Evolutionary conservation across 2,888 invertebrate genomes (phyloP).

Genomic region (Pseudococcus viburni): DNA sequence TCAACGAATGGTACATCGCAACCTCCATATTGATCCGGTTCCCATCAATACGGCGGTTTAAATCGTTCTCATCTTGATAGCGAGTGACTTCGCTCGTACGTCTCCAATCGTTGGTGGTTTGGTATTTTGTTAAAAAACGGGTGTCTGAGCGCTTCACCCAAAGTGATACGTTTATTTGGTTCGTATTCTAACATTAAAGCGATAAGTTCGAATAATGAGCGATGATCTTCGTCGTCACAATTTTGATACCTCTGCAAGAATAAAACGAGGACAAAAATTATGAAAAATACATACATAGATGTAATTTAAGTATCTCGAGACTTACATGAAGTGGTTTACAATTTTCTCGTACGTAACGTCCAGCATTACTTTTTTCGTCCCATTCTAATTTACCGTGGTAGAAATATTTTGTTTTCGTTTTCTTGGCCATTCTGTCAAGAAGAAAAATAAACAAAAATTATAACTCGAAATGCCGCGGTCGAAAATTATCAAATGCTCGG

Average conservation of each 20-base stretch:
- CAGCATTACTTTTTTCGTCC: slow-evolving; percentile 97
- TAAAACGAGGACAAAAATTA: neutral
- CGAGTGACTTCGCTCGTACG: slow-evolving; percentile 79
- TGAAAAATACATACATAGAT: slow-evolving; percentile 36
- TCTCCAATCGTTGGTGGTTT: slow-evolving; percentile 79
- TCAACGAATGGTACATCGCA: slow-evolving; percentile 35
- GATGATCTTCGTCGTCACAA: slow-evolving; percentile 90
- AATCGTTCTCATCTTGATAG: slow-evolving; percentile 77
- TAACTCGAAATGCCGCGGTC: neutral
- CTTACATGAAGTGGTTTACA: slow-evolving; percentile 95
- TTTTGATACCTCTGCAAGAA: slow-evolving; percentile 87
- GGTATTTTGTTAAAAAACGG: slow-evolving; percentile 93
- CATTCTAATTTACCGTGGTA: slow-evolving; percentile 97
- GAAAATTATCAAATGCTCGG: neutral
- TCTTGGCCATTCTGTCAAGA: slow-evolving; percentile 83
- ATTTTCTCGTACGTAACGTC: slow-evolving; percentile 97
- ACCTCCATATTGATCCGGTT: slow-evolving; percentile 55
- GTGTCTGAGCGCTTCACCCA: slow-evolving; percentile 90
- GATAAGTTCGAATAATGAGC: slow-evolving; percentile 94
- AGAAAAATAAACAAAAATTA: neutral
- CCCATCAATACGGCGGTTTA: slow-evolving; percentile 56
- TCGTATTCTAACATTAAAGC: slow-evolving; percentile 98
- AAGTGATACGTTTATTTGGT: slow-evolving; percentile 88
- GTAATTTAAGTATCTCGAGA: slow-evolving; percentile 68
- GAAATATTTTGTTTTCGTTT: slow-evolving; percentile 97